Evolutionary conservation across 1,140 invertebrate species (phyloP), one percentile per base, ranked within the genome.

Genomic region (Pachypeltis micranthus): DNA sequence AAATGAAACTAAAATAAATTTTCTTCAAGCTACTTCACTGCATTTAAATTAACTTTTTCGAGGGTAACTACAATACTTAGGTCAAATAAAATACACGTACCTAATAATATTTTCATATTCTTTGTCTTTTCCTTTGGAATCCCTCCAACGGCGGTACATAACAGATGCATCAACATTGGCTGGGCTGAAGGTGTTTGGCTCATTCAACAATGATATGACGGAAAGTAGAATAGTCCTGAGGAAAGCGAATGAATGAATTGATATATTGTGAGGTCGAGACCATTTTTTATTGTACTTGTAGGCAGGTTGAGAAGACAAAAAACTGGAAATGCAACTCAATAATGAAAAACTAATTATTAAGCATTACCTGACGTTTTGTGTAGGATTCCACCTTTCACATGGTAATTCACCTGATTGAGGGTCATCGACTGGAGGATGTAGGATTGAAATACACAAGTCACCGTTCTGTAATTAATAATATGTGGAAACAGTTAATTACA

Each of bases 371-470:
- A 99, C 96, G 75, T 93, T 98, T 80, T 99, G 97, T 61, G 97
- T 99, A 28, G 97, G 97, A 81, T 99, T 99, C 96, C 97, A 99
- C 75, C 96, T 87, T 79, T 99, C 97, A 77, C 94, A 98, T 0
- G 97, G 94, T 68, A 98, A 76, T 76, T 99, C 96, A 10, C 96
- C 96, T 70, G 91, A 97, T 72, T 98, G 96, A 44, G 96, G 96
- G 79, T 99, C 96, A 77, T 99, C 96, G 59, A 98, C 87, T 26
- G 97, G 96, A 59, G 97, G 95, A 77, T 99, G 97, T 51, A 99
- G 81, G 74, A 99, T 99, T 66, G 94, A 98, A 79, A 99, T 99
- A 78, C 97, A 99, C 25, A 99, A 80, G 76, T 99, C 96, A 44
- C 97, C 97, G 78, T 97, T 98, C 91, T 96, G 76, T 21, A 51